phyloP scores from a whole-genome alignment of 2,888 invertebrate genomes.

The Hydrotaea diabolus region DNA sequence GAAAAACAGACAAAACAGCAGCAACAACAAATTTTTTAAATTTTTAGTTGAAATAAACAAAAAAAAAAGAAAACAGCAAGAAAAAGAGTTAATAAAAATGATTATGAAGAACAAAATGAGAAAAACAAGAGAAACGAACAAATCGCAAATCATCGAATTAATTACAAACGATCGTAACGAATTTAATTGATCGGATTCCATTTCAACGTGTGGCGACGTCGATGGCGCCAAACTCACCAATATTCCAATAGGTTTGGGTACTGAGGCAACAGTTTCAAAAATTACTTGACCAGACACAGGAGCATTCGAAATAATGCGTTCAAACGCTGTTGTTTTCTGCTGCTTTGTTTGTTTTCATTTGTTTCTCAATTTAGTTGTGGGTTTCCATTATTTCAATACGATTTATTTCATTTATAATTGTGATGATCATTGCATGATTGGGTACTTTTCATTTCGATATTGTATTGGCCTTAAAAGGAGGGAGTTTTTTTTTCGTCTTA shows the following conservation, averaged over 20 bases:
- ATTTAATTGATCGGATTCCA: constrained; percentile 78
- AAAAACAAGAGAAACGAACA: constrained; percentile 44
- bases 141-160: constrained; percentile 77
- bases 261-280: neutral
- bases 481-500: neutral
- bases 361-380: constrained; percentile 1
- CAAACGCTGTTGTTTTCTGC: neutral
- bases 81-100: neutral
- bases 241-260: neutral
- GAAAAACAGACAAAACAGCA: too few relatives aligned
- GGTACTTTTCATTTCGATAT: constrained; percentile 36
- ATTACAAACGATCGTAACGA: constrained; percentile 79
- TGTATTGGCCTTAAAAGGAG: neutral
- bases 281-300: constrained; percentile 50
- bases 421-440: constrained; percentile 63
- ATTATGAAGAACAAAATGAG: constrained; percentile 20
- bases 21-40: neutral
- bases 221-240: constrained; percentile 42
- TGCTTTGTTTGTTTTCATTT: constrained; percentile 19
- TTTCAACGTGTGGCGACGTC: constrained; percentile 40
- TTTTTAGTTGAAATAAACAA: too few relatives aligned
- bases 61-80: neutral
- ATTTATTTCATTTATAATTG: constrained; percentile 41
- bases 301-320: constrained; percentile 53
- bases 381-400: constrained; percentile 36